Conservation (phyloP, 2,113 vertebrate genomes). For the Chlorodrepanis virens region DNA sequence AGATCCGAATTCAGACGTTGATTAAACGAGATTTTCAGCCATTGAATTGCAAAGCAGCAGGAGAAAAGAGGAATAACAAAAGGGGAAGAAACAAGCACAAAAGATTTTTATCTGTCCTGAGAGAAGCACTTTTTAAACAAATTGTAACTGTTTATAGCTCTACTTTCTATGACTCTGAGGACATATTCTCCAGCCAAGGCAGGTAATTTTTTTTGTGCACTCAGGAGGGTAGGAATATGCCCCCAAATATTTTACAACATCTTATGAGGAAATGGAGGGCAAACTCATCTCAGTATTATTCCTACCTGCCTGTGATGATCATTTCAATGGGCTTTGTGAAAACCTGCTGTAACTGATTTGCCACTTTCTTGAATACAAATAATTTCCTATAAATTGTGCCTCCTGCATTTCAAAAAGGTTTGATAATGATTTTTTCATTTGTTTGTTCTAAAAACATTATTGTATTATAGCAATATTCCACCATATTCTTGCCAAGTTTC, state of each 20-base stretch:
- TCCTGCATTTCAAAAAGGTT: not conserved
- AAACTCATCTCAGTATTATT: not conserved
- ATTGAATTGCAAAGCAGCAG: not conserved
- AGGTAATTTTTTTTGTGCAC: not conserved
- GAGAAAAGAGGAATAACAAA: not conserved
- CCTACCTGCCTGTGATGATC: not conserved
- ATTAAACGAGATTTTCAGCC: slow-evolving; percentile 3
- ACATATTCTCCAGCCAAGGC: not conserved
- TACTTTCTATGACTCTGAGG: not conserved
- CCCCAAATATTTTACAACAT: not conserved
- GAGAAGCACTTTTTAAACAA: slow-evolving; percentile 26
- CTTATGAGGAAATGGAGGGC: not conserved
- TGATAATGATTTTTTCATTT: not conserved
- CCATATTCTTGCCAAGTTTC: slow-evolving; percentile 17
- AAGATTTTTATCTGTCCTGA: slow-evolving; percentile 3
- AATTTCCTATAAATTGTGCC: not conserved
- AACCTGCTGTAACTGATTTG: not conserved
- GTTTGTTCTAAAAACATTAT: slow-evolving; percentile 19
- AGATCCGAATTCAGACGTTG: not conserved
- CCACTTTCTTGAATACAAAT: not conserved
- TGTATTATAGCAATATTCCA: not conserved
- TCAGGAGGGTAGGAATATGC: not conserved
- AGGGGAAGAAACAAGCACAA: not conserved
- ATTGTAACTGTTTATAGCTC: not conserved
- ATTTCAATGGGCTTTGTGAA: slow-evolving; percentile 1